A percentile compares a stretch with the other conserved stretches of the same genome.
Evolutionary conservation across 2,888 invertebrate genomes (phyloP).

Genomic region (Caenorhabditis sp.): DNA sequence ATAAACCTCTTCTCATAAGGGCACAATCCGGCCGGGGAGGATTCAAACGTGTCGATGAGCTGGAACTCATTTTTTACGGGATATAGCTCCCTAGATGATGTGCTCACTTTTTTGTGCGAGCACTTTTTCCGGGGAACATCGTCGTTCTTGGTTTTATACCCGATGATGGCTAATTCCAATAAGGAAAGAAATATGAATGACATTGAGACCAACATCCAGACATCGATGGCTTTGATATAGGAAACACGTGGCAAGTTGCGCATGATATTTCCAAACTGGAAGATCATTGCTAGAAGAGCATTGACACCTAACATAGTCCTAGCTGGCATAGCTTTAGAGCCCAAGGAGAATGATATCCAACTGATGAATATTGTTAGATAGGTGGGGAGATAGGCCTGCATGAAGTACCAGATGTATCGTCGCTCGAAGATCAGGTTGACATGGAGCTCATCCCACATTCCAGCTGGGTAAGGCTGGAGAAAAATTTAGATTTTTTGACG

Average conservation of each 20-base stretch:
- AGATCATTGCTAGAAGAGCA: slow-evolving; percentile 67
- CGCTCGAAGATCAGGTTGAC: slow-evolving; percentile 65
- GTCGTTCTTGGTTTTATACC: slow-evolving; percentile 66
- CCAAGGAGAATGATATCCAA: slow-evolving; percentile 70
- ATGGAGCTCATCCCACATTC: slow-evolving; percentile 71
- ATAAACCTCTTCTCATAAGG: slow-evolving; percentile 59
- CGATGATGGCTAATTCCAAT: slow-evolving; percentile 70
- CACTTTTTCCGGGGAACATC: slow-evolving; percentile 54
- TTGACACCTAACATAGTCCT: slow-evolving; percentile 68
- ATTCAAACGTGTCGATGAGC: slow-evolving; percentile 51
- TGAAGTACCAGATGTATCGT: slow-evolving; percentile 68
- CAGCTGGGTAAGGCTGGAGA: slow-evolving; percentile 63
- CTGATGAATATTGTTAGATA: slow-evolving; percentile 70
- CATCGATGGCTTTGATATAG: slow-evolving; percentile 71
- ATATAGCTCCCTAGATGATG: no score
- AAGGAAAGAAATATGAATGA: slow-evolving; percentile 67
- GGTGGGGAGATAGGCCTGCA: slow-evolving; percentile 71
- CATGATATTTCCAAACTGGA: slow-evolving; percentile 68
- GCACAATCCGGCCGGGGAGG: slow-evolving; percentile 53
- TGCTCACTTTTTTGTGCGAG: slow-evolving; percentile 52
- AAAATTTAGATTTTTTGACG: neutral
- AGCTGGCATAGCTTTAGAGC: slow-evolving; percentile 69
- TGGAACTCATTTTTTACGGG: slow-evolving; percentile 1
- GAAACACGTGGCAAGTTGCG: slow-evolving; percentile 69
- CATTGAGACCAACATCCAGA: slow-evolving; percentile 70